Conservation (phyloP, 2,888 invertebrate species). For the Cephus pygmeus region DNA sequence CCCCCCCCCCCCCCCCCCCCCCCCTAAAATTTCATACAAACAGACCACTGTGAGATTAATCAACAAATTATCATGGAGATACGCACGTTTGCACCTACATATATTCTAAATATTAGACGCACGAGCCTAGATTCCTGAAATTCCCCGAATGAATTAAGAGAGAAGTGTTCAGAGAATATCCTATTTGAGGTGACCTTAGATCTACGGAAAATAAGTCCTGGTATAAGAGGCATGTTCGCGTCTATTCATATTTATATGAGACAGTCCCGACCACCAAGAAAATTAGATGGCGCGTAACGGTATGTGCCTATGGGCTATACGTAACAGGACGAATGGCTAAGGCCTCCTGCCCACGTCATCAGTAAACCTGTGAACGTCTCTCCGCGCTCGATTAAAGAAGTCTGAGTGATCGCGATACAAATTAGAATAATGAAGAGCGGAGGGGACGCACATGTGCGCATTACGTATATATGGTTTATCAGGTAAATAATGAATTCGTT, state of each 20-base stretch:
- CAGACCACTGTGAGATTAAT: background rate
- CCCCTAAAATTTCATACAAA: background rate
- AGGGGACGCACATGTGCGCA: background rate
- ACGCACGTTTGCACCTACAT: background rate
- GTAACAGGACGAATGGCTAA: background rate
- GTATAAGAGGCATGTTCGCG: background rate
- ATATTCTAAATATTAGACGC: background rate
- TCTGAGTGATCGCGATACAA: slow-evolving; percentile 10
- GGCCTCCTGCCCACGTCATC: background rate
- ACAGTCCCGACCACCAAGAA: background rate
- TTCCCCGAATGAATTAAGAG: background rate
- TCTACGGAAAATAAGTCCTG: no score
- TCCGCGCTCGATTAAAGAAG: background rate
- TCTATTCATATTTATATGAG: background rate
- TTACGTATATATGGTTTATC: background rate
- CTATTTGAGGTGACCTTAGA: no score
- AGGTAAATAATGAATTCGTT: background rate
- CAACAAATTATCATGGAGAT: background rate
- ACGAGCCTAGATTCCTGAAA: background rate
- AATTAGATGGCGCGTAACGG: background rate
- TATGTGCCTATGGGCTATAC: background rate
- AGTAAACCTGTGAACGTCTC: background rate
- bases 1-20: no score
- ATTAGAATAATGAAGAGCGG: slow-evolving; percentile 25
- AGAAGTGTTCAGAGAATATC: background rate